Evolutionary conservation across 2,113 vertebrate genomes (phyloP).

Genomic region (Tricholaema leucomelas): DNA sequence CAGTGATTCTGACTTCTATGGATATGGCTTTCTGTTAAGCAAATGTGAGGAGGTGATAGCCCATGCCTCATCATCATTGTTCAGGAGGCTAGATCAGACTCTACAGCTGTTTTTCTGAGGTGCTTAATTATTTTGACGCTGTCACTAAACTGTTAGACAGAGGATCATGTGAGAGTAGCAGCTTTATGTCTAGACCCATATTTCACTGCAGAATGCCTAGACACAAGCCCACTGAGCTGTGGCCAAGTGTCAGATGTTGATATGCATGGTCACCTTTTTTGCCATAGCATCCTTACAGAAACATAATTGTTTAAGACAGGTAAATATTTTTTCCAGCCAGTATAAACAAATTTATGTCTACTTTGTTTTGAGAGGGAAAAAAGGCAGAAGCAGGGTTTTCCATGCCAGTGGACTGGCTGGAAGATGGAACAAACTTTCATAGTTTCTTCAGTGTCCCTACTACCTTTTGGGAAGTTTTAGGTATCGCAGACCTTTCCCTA

Average conservation of each 20-base stretch:
- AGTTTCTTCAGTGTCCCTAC: neutral
- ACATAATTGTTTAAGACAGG: conserved; percentile 34
- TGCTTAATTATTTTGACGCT: conserved; percentile 50
- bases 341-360: conserved; percentile 42
- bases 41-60: neutral
- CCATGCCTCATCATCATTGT: fast-evolving
- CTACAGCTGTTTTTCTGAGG: neutral
- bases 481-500: conserved; percentile 27
- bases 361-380: neutral
- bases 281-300: neutral
- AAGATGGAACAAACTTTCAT: neutral
- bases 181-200: conserved; percentile 33
- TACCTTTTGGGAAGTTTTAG: conserved; percentile 32
- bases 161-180: neutral
- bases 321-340: conserved; percentile 28
- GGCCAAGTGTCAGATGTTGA: conserved; percentile 22
- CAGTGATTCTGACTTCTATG: neutral
- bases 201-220: neutral
- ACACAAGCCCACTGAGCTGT: conserved; percentile 14
- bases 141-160: neutral
- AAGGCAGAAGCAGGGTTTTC: neutral
- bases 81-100: neutral
- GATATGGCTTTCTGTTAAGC: neutral
- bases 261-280: conserved; percentile 15
- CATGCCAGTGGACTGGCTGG: neutral